These are phyloP conservation scores for Drosophila guanche DNA, from an alignment of 1,140 invertebrate species.

Conservation along the genomic window DNA sequence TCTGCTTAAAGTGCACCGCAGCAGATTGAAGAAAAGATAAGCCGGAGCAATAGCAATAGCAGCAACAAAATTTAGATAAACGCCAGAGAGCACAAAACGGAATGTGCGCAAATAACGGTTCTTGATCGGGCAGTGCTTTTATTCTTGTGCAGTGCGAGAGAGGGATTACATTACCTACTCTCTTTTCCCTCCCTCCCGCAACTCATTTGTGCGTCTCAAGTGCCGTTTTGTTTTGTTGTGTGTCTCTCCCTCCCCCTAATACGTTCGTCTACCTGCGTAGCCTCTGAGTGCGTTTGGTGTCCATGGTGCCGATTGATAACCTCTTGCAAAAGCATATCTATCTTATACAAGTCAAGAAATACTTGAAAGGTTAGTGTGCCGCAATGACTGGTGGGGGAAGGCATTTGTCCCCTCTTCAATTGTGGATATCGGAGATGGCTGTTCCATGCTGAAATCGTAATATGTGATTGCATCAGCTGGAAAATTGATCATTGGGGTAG, in stretches of 20 bases:
- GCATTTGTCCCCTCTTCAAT: constrained; percentile 32
- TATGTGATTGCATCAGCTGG: constrained; percentile 48
- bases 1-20: background rate
- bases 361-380: constrained; percentile 35
- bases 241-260: background rate
- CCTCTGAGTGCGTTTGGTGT: constrained; percentile 12
- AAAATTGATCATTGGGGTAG: constrained; percentile 18
- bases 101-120: constrained; percentile 12
- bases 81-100: background rate
- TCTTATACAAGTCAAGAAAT: constrained; percentile 18
- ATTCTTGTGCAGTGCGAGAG: background rate
- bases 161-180: no score
- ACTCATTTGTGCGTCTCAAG: no score
- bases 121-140: constrained; percentile 7
- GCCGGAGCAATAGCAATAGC: background rate
- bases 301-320: constrained; percentile 42
- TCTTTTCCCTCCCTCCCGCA: no score
- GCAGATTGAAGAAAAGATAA: background rate
- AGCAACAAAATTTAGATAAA: constrained; percentile 20
- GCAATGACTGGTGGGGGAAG: background rate
- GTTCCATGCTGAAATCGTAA: constrained; percentile 29
- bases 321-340: constrained; percentile 29
- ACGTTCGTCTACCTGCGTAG: no score
- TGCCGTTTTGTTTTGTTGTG: no score
- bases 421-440: constrained; percentile 21